Evolutionary conservation across 1,140 invertebrate genomes (phyloP).

Genomic region (Zaprionus capensis): DNA sequence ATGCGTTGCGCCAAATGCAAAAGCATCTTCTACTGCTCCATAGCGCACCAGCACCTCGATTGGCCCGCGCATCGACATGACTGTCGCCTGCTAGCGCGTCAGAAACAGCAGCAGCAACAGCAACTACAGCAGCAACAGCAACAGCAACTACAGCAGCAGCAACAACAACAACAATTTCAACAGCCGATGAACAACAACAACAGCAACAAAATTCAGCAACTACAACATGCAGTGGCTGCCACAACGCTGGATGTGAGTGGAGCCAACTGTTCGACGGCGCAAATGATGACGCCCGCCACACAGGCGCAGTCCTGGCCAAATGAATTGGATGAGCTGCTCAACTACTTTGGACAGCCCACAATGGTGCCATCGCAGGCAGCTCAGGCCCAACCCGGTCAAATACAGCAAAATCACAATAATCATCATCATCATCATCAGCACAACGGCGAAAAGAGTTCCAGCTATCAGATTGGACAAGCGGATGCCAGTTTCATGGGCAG

Average conservation of each 20-base stretch:
- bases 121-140: slow-evolving; percentile 38
- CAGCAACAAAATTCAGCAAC: slow-evolving; percentile 60
- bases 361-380: not conserved
- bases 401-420: slow-evolving; percentile 29
- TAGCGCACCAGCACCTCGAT: slow-evolving; percentile 90
- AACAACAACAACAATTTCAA: slow-evolving; percentile 32
- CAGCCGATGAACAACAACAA: slow-evolving; percentile 60
- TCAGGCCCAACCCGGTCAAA: slow-evolving; percentile 19
- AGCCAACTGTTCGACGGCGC: slow-evolving; percentile 69
- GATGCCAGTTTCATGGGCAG: slow-evolving; percentile 74
- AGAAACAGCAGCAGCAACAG: slow-evolving; percentile 53
- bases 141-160: slow-evolving; percentile 64
- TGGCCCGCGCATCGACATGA: slow-evolving; percentile 90
- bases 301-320: slow-evolving; percentile 65
- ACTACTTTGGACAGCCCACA: slow-evolving; percentile 53
- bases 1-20: slow-evolving; percentile 90
- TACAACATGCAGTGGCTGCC: slow-evolving; percentile 72
- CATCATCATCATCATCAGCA: slow-evolving; percentile 47
- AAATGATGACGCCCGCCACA: slow-evolving; percentile 71
- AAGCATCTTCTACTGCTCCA: slow-evolving; percentile 90
- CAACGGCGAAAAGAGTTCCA: slow-evolving; percentile 70
- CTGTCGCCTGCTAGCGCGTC: slow-evolving; percentile 79
- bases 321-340: slow-evolving; percentile 61
- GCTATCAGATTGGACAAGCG: slow-evolving; percentile 72
- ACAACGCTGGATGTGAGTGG: slow-evolving; percentile 63